Conservation (phyloP, 2,113 vertebrate genomes). For the Hippocampus abdominalis region DNA sequence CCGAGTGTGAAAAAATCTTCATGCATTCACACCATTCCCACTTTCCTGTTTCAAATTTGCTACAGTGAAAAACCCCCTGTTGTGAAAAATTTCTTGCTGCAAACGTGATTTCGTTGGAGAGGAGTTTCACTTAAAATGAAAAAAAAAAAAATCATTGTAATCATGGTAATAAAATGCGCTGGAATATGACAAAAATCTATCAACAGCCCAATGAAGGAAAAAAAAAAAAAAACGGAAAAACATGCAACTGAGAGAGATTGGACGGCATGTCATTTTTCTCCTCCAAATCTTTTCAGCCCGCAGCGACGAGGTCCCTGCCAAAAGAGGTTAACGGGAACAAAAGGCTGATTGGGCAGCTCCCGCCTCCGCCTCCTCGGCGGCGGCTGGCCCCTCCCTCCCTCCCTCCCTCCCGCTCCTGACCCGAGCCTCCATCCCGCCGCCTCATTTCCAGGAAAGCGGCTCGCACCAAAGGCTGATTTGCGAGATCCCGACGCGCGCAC, state of each 20-base stretch:
- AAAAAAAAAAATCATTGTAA: too few relatives aligned
- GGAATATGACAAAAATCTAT: too few relatives aligned
- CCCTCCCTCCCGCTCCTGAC: not conserved
- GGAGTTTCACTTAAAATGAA: too few relatives aligned
- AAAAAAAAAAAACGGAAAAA: not conserved
- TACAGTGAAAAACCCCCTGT: too few relatives aligned
- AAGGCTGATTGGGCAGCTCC: conserved; percentile 25
- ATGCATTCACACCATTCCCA: too few relatives aligned
- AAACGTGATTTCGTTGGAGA: too few relatives aligned
- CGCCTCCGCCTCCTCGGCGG: not conserved
- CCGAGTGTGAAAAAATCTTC: too few relatives aligned
- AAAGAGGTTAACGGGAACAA: conserved; percentile 63
- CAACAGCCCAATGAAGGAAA: too few relatives aligned
- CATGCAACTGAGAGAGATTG: conserved; percentile 20
- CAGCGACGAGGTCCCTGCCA: conserved; percentile 52
- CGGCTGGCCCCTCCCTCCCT: too few relatives aligned
- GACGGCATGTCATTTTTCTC: conserved; percentile 40
- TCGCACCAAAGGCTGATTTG: conserved; percentile 42
- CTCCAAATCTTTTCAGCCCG: conserved; percentile 60
- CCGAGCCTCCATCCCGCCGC: not conserved
- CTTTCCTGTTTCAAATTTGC: too few relatives aligned
- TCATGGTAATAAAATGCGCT: too few relatives aligned
- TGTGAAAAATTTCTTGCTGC: too few relatives aligned
- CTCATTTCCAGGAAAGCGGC: conserved; percentile 25
- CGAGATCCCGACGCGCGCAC: conserved; percentile 27